A percentile compares a stretch with the other conserved stretches of the same genome.
These are phyloP conservation scores for Plecotus auritus DNA, from an alignment of 2,113 vertebrate species.

Conservation along the genomic window DNA sequence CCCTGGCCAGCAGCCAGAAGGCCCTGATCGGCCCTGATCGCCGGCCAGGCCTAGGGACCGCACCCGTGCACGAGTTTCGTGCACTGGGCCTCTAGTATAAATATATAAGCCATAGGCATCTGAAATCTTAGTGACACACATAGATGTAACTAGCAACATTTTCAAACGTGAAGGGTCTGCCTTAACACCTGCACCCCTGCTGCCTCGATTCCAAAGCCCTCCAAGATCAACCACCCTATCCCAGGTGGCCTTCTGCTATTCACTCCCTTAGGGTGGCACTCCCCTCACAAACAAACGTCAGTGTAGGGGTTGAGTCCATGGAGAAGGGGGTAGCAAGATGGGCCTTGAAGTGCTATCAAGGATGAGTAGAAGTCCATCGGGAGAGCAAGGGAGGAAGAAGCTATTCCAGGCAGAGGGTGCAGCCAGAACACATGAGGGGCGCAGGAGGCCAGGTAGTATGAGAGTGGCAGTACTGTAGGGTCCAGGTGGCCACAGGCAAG, in stretches of 20 bases:
- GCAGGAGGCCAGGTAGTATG: fast-evolving
- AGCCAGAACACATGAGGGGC: neutral
- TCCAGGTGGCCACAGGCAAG: neutral
- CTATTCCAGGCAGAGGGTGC: no score
- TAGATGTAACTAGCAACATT: neutral
- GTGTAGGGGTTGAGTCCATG: fast-evolving
- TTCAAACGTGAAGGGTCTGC: no score
- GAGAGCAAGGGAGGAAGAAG: fast-evolving
- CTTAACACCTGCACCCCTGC: neutral
- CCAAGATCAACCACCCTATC: fast-evolving
- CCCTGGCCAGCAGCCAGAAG: no score
- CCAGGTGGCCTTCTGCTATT: neutral
- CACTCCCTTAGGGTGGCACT: fast-evolving
- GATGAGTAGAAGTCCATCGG: neutral
- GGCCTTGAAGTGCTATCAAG: no score
- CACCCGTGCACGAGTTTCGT: no score
- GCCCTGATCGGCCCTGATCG: no score
- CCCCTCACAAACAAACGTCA: neutral
- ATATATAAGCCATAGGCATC: neutral
- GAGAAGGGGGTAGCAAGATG: neutral
- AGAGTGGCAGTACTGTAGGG: fast-evolving
- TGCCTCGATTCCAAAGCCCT: neutral
- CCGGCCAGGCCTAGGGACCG: no score
- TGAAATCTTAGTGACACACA: neutral
- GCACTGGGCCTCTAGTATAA: no score